Evolutionary conservation across 2,113 vertebrate genomes (phyloP).

Genomic region (Rafetus swinhoei): DNA sequence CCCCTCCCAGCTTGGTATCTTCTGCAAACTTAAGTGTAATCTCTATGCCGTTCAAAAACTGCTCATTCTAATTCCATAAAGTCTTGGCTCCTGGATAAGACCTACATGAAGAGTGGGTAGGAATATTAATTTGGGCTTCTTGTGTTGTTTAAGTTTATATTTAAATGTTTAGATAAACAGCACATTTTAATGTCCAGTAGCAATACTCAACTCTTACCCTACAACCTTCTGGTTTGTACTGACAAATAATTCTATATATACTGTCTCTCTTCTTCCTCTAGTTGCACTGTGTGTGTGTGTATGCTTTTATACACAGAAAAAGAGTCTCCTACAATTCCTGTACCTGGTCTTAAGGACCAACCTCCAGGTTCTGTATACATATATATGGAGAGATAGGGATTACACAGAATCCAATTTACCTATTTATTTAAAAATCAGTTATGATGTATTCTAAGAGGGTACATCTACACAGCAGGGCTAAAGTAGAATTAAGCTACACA

Average conservation of each 20-base stretch:
- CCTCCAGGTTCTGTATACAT: neutral
- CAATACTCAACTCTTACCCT: neutral
- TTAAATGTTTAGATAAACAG: neutral
- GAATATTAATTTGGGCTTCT: neutral
- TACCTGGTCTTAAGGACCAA: rapidly evolving
- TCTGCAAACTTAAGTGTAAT: no score
- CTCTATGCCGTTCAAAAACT: neutral
- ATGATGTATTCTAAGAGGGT: rapidly evolving
- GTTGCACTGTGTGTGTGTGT: neutral
- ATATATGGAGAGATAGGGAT: neutral
- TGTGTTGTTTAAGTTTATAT: neutral
- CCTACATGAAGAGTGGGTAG: neutral
- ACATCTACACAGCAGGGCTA: no score
- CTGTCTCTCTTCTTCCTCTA: neutral
- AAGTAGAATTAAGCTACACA: no score
- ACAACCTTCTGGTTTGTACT: neutral
- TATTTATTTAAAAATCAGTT: neutral
- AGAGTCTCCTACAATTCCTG: neutral
- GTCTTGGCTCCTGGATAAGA: neutral
- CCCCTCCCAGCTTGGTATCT: no score
- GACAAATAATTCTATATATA: neutral
- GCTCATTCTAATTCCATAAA: neutral
- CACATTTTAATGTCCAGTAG: neutral
- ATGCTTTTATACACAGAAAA: neutral
- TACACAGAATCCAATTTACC: neutral